Evolutionary conservation across 92 coral and sea anemone genomes (phyloP).

Genomic region (Palythoa grandis): DNA sequence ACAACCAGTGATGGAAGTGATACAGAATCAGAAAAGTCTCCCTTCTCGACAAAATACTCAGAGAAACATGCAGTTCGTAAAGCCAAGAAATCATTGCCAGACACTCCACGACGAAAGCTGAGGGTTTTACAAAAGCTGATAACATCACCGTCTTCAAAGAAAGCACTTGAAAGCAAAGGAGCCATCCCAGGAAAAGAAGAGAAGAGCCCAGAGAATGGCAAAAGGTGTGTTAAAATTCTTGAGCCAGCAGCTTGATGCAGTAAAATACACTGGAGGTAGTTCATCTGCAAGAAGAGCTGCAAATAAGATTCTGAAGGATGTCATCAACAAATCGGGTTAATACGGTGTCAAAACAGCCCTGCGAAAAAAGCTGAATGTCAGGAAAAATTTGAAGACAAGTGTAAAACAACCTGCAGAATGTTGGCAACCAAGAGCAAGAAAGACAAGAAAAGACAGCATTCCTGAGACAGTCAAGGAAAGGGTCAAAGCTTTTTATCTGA

Average conservation of each 20-base stretch:
- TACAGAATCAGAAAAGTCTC: not conserved
- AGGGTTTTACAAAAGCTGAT: not conserved
- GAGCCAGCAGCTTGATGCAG: not conserved
- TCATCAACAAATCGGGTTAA: not conserved
- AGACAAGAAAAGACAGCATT: conserved; percentile 24
- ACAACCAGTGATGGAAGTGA: not conserved
- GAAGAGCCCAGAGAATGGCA: not conserved
- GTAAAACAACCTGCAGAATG: not conserved
- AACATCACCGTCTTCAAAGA: not conserved
- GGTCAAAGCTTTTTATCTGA: conserved; percentile 24
- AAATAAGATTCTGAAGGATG: not conserved
- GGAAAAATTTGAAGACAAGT: not conserved
- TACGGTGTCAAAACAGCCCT: not conserved
- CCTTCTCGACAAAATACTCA: not conserved
- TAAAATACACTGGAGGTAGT: not conserved
- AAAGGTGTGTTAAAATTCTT: not conserved
- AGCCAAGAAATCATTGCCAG: not conserved
- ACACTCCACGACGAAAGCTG: not conserved
- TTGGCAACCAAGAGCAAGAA: not conserved
- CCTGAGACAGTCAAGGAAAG: conserved; percentile 25
- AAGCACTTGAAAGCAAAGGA: not conserved
- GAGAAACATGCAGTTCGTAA: not conserved
- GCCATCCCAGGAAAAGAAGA: not conserved
- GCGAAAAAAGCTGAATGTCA: not conserved
- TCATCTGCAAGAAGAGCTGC: not conserved